Conservation (phyloP, 2,888 invertebrate species). For the Sinopyrophorus schimmeli region DNA sequence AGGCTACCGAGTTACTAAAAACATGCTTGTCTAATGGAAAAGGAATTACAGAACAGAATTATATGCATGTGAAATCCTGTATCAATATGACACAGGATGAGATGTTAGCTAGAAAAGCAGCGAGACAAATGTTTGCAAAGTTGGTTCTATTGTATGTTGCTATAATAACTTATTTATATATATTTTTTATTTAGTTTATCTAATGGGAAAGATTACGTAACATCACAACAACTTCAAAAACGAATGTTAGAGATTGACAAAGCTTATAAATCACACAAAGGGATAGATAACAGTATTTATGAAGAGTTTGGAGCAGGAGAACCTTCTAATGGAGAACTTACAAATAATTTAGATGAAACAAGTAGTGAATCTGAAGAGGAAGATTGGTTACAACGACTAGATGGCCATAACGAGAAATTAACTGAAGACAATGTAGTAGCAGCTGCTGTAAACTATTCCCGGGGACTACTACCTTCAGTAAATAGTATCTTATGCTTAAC, state of each 20-base stretch:
- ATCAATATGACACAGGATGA: slow-evolving; percentile 84
- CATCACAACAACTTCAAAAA: slow-evolving; percentile 77
- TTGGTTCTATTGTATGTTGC: slow-evolving; percentile 44
- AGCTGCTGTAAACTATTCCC: slow-evolving; percentile 80
- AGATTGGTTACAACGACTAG: slow-evolving; percentile 54
- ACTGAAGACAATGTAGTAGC: slow-evolving; percentile 80
- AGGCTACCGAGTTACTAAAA: slow-evolving; percentile 78
- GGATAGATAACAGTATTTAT: slow-evolving; percentile 7
- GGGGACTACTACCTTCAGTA: slow-evolving; percentile 76
- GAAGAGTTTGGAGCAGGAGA: slow-evolving; percentile 29
- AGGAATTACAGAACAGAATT: slow-evolving; percentile 75
- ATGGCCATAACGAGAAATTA: slow-evolving; percentile 67
- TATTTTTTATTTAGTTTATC: slow-evolving; percentile 63
- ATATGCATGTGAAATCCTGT: slow-evolving; percentile 75
- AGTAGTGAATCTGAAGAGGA: slow-evolving; percentile 46
- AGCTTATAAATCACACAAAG: slow-evolving; percentile 25
- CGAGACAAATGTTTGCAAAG: slow-evolving; percentile 85
- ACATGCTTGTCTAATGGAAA: slow-evolving; percentile 72
- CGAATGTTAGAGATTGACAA: slow-evolving; percentile 71
- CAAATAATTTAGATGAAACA: slow-evolving; percentile 44
- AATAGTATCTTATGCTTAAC: slow-evolving; percentile 71
- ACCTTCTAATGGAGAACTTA: slow-evolving; percentile 44
- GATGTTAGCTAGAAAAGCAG: slow-evolving; percentile 84
- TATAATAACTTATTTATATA: background rate
- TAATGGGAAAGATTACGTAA: slow-evolving; percentile 85